Evolutionary conservation across 2,797 vertebrate species (phyloP).

Genomic region (Poecilia velifera): DNA sequence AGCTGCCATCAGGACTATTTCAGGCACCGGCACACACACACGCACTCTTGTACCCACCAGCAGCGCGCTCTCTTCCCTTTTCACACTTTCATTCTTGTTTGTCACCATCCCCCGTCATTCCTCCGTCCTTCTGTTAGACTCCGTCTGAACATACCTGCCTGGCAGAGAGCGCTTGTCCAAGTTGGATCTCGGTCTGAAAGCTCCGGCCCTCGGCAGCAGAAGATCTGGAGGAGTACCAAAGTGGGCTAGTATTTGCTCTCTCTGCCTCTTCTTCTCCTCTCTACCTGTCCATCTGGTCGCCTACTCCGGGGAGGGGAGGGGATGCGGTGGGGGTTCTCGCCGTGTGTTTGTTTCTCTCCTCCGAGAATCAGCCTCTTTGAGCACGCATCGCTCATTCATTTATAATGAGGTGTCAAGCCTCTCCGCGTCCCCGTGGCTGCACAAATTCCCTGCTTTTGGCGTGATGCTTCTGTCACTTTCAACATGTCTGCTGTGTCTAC

Average conservation of each 20-base stretch:
- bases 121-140: constrained; percentile 47
- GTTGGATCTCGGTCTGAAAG: constrained; percentile 54
- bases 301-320: constrained; percentile 33
- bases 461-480: constrained; percentile 41
- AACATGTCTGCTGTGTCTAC: constrained; percentile 38
- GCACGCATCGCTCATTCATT: constrained; percentile 68
- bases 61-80: constrained; percentile 20
- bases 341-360: constrained; percentile 42
- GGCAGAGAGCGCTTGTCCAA: constrained; percentile 28
- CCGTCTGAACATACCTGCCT: constrained; percentile 33
- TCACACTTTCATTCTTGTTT: constrained; percentile 46
- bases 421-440: constrained; percentile 31
- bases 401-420: constrained; percentile 72
- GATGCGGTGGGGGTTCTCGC: constrained; percentile 30
- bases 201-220: constrained; percentile 22
- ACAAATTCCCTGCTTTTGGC: constrained; percentile 51
- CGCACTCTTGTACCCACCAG: constrained; percentile 13
- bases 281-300: constrained; percentile 67
- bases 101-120: constrained; percentile 48
- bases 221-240: constrained; percentile 74
- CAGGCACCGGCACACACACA: constrained; percentile 50
- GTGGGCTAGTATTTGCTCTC: constrained; percentile 40
- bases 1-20: constrained; percentile 76
- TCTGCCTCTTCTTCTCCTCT: constrained; percentile 30
- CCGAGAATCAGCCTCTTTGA: constrained; percentile 45